Conservation (phyloP, 2,888 invertebrate species). For the Odontomyia ornata region DNA sequence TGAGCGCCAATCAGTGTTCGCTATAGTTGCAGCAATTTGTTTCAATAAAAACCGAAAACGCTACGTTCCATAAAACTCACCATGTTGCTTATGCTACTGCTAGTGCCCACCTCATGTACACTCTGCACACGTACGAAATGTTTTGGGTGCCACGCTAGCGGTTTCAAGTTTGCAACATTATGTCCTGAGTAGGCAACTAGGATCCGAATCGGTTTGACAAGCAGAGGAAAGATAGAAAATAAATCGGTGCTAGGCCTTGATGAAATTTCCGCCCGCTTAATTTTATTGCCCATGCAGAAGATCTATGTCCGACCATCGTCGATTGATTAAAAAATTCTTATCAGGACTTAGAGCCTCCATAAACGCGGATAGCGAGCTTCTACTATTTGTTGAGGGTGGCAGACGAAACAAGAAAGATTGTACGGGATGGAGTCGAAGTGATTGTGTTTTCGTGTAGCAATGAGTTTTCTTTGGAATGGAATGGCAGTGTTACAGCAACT, state of each 20-base stretch:
- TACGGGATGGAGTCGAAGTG: neutral
- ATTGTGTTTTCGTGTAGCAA: neutral
- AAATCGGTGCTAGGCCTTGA: conserved; percentile 30
- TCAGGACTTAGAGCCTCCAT: neutral
- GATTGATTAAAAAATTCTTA: conserved; percentile 34
- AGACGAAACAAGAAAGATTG: neutral
- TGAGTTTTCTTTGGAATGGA: neutral
- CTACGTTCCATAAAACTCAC: neutral
- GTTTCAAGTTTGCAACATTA: neutral
- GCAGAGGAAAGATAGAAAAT: conserved; percentile 7
- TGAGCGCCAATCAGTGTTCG: conserved; percentile 17
- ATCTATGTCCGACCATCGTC: conserved; percentile 1
- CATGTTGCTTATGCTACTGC: neutral
- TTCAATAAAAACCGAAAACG: conserved; percentile 38
- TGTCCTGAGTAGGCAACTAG: neutral
- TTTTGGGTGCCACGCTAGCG: neutral
- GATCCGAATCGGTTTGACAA: neutral
- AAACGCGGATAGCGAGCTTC: neutral
- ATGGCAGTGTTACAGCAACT: neutral
- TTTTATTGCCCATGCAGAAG: conserved; percentile 27
- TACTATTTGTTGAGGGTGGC: neutral
- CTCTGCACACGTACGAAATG: neutral
- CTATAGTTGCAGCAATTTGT: conserved; percentile 30
- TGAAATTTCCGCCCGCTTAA: conserved; percentile 38
- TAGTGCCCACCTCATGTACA: neutral